Evolutionary conservation across 2,113 vertebrate species (phyloP).

Genomic region (Tragelaphus scriptus): DNA sequence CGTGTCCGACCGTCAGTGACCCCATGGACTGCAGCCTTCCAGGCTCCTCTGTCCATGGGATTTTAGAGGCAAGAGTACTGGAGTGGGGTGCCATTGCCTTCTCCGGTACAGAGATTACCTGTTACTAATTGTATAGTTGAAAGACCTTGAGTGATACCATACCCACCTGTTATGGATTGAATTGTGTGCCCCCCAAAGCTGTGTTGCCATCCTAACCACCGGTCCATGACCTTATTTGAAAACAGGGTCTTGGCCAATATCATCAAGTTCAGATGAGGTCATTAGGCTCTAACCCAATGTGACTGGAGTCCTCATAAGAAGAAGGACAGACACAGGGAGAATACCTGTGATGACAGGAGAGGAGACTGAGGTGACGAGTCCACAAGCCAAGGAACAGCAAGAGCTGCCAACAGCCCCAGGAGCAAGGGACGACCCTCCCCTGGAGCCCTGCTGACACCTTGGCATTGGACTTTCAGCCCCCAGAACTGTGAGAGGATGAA

Average conservation of each 20-base stretch:
- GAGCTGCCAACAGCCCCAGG: too few species aligned
- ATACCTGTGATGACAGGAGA: fast-evolving
- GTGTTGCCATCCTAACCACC: not conserved
- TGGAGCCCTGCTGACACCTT: not conserved
- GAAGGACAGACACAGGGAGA: not conserved
- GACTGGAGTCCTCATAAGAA: not conserved
- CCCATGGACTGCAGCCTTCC: too few species aligned
- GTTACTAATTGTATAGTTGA: too few species aligned
- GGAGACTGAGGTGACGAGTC: fast-evolving
- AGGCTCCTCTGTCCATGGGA: too few species aligned
- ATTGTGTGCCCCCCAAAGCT: not conserved
- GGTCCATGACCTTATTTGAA: not conserved
- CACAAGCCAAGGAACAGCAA: not conserved
- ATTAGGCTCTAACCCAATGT: not conserved
- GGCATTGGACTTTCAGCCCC: not conserved
- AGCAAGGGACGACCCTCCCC: not conserved
- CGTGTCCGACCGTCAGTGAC: too few species aligned
- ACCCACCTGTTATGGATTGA: not conserved
- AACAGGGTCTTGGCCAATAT: not conserved
- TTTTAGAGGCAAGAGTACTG: too few species aligned
- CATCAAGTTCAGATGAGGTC: not conserved
- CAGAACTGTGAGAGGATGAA: not conserved
- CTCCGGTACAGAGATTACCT: not conserved
- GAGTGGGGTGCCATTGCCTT: too few species aligned
- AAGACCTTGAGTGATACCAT: not conserved